Percentiles rank a stretch among this genome's conserved stretches.
These are phyloP conservation scores for Dugesia japonica DNA, from an alignment of 2,888 invertebrate species.

Conservation along the genomic window DNA sequence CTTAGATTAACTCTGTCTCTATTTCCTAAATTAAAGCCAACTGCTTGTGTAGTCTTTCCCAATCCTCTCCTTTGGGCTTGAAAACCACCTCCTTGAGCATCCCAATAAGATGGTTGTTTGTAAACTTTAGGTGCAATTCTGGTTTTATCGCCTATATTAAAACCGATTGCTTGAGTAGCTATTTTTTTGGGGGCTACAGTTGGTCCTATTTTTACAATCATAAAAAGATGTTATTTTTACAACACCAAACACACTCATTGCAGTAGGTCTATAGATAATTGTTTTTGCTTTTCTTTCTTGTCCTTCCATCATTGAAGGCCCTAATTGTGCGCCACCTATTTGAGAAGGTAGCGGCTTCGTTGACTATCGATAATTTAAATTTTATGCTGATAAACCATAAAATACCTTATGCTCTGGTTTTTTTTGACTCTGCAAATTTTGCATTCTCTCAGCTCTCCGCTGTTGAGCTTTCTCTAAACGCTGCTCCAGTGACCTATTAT, in stretches of 20 bases:
- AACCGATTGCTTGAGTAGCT: not conserved
- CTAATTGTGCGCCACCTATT: not conserved
- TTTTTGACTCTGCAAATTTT: not conserved
- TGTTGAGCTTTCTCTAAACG: not conserved
- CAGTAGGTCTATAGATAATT: not conserved
- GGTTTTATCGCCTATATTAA: not conserved
- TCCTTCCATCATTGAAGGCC: not conserved
- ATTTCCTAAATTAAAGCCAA: not conserved
- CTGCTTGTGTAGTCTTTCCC: not conserved
- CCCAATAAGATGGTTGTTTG: not conserved
- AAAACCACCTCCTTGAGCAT: not conserved
- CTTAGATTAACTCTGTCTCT: not conserved
- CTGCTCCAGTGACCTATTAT: not conserved
- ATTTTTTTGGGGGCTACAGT: not conserved
- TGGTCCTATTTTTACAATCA: not conserved
- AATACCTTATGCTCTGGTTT: not conserved
- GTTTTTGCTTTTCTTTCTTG: not conserved
- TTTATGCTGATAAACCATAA: not conserved
- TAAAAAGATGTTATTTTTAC: not conserved
- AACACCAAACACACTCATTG: not conserved
- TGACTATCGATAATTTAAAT: not conserved
- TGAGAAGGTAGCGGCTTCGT: not conserved
- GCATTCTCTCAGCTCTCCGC: not conserved
- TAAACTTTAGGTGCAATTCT: not conserved
- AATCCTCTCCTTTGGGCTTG: not conserved